Evolutionary conservation across 2,113 vertebrate species (phyloP), one percentile per base, ranked within the genome.

Genomic region (Engystomops pustulosus): DNA sequence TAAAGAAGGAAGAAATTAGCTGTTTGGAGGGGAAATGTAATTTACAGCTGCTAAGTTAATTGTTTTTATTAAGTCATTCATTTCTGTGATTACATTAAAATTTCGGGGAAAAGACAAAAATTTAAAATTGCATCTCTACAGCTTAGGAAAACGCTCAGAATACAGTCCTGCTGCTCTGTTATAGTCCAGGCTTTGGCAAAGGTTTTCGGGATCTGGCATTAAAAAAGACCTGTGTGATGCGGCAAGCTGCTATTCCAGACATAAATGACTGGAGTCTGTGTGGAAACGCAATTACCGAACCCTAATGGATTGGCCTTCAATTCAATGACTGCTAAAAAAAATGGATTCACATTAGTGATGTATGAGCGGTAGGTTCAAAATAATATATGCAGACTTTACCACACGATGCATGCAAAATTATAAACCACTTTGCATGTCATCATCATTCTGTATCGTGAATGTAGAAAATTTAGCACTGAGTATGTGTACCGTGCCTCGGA

Each of bases 261-360:
- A 71, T 38, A 81, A 81, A 81, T 80, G 62, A 80, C 45, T 71
- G 67, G 70, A 27, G 67, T 81, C 79, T 78, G 67, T 58, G 65
- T 70, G 49, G 65, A 71, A 81, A 55, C 67, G 38, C 65, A 81
- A 70, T 70, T 81, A 81, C 79, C 65, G 53, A 47, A 55, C 67
- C 47, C 67, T 55, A 81, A 70, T 70, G 67, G 36, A 55, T 81
- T 71, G 32, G 67, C 4, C 20, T 53, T 41, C 38, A 55, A 81
- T 14, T 70, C 49, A 17, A 36, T 41, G 20, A 55, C 34, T 41
- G 47, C 32, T 23, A 44, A 78, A 78, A n/a, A 49, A 49, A 68
- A 80, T 25, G 14, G 47, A 69, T 81, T 53, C 47, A 51, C 77
- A 79, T 45, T 41, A 65, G 55, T 45, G 36, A 65, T 62, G 38